Percentiles rank a stretch among this genome's conserved stretches.
Conservation (phyloP, 2,888 invertebrate species). For the Blastobasis adustella region DNA sequence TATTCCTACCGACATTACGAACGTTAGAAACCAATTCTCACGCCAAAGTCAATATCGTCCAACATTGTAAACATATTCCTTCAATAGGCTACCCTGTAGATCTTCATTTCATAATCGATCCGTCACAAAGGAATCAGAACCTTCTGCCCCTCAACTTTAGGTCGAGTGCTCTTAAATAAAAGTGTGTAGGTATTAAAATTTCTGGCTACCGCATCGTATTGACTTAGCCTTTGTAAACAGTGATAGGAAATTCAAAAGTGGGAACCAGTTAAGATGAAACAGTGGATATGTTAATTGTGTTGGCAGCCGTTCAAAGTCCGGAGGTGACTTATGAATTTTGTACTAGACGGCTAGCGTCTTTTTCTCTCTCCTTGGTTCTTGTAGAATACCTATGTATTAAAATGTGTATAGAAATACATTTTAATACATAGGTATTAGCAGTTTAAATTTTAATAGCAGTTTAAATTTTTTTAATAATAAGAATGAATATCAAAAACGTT, state of each 20-base stretch:
- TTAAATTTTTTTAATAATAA: too few species aligned
- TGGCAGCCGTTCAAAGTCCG: slow-evolving; percentile 25
- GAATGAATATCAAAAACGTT: too few species aligned
- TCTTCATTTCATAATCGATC: slow-evolving; percentile 44
- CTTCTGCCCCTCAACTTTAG: slow-evolving; percentile 10
- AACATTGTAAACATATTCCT: slow-evolving; percentile 64
- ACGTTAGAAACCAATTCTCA: slow-evolving; percentile 69
- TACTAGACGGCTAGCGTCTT: too few species aligned
- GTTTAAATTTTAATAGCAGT: too few species aligned
- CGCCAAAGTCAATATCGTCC: slow-evolving; percentile 66
- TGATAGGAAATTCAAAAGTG: slow-evolving; percentile 72
- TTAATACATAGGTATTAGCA: too few species aligned
- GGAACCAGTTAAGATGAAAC: slow-evolving; percentile 68
- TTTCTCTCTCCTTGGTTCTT: too few species aligned
- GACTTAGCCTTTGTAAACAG: slow-evolving; percentile 69
- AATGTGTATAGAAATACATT: too few species aligned
- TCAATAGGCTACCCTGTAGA: slow-evolving; percentile 52
- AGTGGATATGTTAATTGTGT: slow-evolving; percentile 68
- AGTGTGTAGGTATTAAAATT: slow-evolving; percentile 32
- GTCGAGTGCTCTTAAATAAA: slow-evolving; percentile 10
- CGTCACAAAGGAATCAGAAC: slow-evolving; percentile 19
- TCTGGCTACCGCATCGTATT: slow-evolving; percentile 57
- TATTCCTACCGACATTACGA: slow-evolving; percentile 65
- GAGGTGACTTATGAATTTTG: slow-evolving; percentile 9
- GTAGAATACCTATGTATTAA: too few species aligned